phyloP scores from a whole-genome alignment of 2,797 vertebrate species.

The Coranthus polyacanthus region DNA sequence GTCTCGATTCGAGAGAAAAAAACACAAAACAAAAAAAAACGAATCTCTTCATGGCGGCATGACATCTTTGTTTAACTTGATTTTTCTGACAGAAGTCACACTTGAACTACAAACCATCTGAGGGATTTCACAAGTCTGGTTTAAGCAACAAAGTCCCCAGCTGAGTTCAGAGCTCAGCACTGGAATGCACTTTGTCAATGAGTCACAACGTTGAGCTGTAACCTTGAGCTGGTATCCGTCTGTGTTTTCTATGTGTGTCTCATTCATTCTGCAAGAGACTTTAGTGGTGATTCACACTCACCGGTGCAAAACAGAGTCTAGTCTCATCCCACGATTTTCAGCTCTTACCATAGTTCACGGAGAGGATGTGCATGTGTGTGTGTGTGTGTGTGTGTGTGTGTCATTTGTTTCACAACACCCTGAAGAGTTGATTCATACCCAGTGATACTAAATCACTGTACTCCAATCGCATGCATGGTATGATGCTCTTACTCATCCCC shows the following conservation, averaged over 20 bases:
- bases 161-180: constrained; percentile 49
- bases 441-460: constrained; percentile 9
- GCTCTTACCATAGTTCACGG: constrained; percentile 23
- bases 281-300: constrained; percentile 52
- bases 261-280: constrained; percentile 51
- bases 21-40: neutral
- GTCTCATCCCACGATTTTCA: constrained; percentile 38
- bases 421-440: constrained; percentile 35
- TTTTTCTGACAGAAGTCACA: neutral
- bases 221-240: constrained; percentile 49
- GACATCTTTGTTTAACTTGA: constrained; percentile 5
- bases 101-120: constrained; percentile 7
- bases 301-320: constrained; percentile 26
- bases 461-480: constrained; percentile 17
- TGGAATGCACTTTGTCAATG: constrained; percentile 76
- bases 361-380: constrained; percentile 10
- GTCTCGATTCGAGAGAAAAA: too few species aligned
- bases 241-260: constrained; percentile 30
- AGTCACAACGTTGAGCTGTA: constrained; percentile 66
- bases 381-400: constrained; percentile 8
- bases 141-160: constrained; percentile 53
- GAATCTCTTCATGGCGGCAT: neutral
- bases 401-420: constrained; percentile 19
- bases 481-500: constrained; percentile 14
- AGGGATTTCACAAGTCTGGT: constrained; percentile 39